A percentile compares a stretch with the other conserved stretches of the same genome.
Conservation (phyloP, 2,888 invertebrate genomes). For the Leistus spinibarbis region DNA sequence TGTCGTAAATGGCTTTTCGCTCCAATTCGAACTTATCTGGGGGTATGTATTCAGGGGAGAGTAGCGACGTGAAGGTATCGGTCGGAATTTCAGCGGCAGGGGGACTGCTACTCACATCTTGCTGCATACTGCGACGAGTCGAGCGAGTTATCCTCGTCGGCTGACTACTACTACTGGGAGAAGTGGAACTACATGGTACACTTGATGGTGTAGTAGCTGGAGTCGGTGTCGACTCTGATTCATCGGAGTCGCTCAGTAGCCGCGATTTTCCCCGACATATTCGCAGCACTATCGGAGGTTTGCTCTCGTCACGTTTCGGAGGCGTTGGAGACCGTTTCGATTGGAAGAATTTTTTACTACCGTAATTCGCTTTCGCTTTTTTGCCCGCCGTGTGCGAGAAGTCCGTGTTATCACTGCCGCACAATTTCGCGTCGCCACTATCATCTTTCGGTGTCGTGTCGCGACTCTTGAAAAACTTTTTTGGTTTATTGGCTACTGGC, state of each 20-base stretch:
- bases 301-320: slow-evolving; percentile 47
- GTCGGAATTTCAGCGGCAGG: slow-evolving; percentile 52
- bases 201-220: slow-evolving; percentile 64
- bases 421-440: slow-evolving; percentile 47
- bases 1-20: slow-evolving; percentile 57
- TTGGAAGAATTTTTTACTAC: slow-evolving; percentile 54
- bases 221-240: slow-evolving; percentile 58
- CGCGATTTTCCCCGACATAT: slow-evolving; percentile 78
- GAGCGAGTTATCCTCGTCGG: slow-evolving; percentile 55
- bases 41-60: slow-evolving; percentile 57
- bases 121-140: slow-evolving; percentile 56
- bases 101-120: slow-evolving; percentile 55
- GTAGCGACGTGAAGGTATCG: slow-evolving; percentile 48
- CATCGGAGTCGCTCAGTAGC: slow-evolving; percentile 58
- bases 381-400: slow-evolving; percentile 37
- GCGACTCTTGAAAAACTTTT: slow-evolving; percentile 89
- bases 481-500: slow-evolving; percentile 64
- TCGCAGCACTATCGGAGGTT: slow-evolving; percentile 83
- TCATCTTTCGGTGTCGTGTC: slow-evolving; percentile 68
- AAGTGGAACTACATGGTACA: slow-evolving; percentile 56
- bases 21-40: slow-evolving; percentile 58
- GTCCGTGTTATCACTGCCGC: slow-evolving; percentile 31
- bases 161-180: slow-evolving; percentile 53
- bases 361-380: slow-evolving; percentile 50
- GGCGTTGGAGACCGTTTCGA: slow-evolving; percentile 47